These are phyloP conservation scores for Drosophila ezoana DNA, from an alignment of 2,888 invertebrate genomes.

Conservation along the genomic window DNA sequence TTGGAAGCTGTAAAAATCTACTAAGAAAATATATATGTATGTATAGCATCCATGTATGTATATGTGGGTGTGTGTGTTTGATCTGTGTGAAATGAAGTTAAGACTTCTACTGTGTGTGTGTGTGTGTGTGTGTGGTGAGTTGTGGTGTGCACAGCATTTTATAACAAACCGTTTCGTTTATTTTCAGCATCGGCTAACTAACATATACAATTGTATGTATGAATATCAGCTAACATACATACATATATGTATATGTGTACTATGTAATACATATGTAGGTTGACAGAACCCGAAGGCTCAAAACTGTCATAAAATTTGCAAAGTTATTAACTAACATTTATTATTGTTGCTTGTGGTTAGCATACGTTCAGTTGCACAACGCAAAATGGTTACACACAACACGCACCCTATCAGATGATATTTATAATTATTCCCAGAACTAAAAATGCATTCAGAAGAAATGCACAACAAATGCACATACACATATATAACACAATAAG, in stretches of 20 bases:
- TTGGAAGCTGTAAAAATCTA: slow-evolving; percentile 73
- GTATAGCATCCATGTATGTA: slow-evolving; percentile 39
- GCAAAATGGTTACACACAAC: slow-evolving; percentile 49
- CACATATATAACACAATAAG: background rate
- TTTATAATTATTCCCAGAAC: background rate
- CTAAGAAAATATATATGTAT: slow-evolving; percentile 64
- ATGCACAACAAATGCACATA: background rate
- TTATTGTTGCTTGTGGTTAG: slow-evolving; percentile 35
- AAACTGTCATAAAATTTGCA: slow-evolving; percentile 33
- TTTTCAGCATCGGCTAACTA: slow-evolving; percentile 40
- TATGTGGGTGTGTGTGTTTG: slow-evolving; percentile 1
- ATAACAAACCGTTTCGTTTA: slow-evolving; percentile 39
- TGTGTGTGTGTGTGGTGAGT: background rate
- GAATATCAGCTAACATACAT: slow-evolving; percentile 33
- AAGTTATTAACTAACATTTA: slow-evolving; percentile 40
- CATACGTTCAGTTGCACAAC: slow-evolving; percentile 56
- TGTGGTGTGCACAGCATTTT: slow-evolving; percentile 31
- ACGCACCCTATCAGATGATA: background rate
- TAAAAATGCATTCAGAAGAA: background rate
- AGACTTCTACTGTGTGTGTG: background rate
- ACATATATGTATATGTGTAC: slow-evolving; percentile 1
- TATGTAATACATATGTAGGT: slow-evolving; percentile 7
- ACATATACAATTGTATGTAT: background rate
- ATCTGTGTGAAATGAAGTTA: slow-evolving; percentile 1
- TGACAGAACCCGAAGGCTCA: slow-evolving; percentile 11